A percentile compares a stretch with the other conserved stretches of the same genome.
These are phyloP conservation scores for Caenorhabditis remanei DNA, from an alignment of 1,140 invertebrate genomes.

Conservation along the genomic window DNA sequence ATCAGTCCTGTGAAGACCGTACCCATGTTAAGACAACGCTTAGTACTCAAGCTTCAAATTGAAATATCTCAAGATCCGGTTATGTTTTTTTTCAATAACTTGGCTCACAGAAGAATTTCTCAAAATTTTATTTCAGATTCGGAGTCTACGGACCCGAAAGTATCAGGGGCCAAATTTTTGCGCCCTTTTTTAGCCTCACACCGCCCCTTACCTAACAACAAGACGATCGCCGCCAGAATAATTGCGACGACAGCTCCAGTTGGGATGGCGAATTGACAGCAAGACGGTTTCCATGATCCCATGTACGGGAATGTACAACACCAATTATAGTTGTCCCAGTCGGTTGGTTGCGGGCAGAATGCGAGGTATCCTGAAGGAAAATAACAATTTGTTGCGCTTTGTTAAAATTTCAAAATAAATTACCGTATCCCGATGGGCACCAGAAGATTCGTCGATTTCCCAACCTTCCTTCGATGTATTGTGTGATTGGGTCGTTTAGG, in stretches of 20 bases:
- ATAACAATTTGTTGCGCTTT: background rate
- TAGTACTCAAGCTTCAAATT: too few species aligned
- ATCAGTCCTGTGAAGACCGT: too few species aligned
- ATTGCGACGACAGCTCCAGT: slow-evolving; percentile 77
- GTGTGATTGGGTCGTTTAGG: slow-evolving; percentile 77
- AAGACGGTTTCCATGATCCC: slow-evolving; percentile 76
- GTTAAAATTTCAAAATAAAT: slow-evolving; percentile 15
- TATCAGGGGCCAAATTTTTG: background rate
- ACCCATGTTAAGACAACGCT: too few species aligned
- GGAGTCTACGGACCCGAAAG: too few species aligned
- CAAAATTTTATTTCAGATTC: too few species aligned
- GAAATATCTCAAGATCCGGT: too few species aligned
- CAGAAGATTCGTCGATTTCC: slow-evolving; percentile 77
- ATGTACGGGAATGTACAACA: slow-evolving; percentile 78
- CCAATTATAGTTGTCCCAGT: slow-evolving; percentile 78
- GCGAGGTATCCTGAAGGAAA: slow-evolving; percentile 75
- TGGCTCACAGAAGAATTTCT: too few species aligned
- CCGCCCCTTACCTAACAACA: slow-evolving; percentile 70
- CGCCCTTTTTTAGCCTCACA: too few species aligned
- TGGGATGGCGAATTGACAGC: slow-evolving; percentile 77
- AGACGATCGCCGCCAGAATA: slow-evolving; percentile 75
- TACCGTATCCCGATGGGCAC: slow-evolving; percentile 77
- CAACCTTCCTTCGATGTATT: slow-evolving; percentile 77
- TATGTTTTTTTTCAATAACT: too few species aligned
- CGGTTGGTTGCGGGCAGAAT: slow-evolving; percentile 77